Base-by-base conservation (phyloP, 2,888 invertebrate species). In the Protodeltote pygarga region DNA sequence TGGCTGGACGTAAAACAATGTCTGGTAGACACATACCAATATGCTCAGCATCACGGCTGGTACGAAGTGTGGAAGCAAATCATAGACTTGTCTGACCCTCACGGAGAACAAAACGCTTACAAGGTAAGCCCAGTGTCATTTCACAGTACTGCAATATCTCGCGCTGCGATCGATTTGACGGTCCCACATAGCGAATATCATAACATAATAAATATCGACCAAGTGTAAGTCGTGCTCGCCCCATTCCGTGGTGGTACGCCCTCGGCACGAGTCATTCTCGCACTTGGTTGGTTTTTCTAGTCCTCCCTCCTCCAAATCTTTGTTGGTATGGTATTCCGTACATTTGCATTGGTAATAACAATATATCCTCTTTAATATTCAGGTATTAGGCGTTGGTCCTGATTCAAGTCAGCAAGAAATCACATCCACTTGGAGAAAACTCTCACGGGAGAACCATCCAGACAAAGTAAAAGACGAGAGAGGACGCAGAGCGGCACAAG, bases 101-200 rank as follows among this genome's bases (percentile, higher is more conserved):
- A 96, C 67, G 98, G 98, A 0, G 98, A 98, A 81, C 94, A 96
- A 55, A 97, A 98, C 83, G 97, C 98, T 1, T 96, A 95, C 71
- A 96, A 95, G 93, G 96, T 97, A 65, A 57, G 25, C 14, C 20
- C 24, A n/a, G n/a, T n/a, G n/a, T n/a, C n/a, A n/a, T n/a, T n/a
- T n/a, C n/a, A n/a, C n/a, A n/a, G n/a, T n/a, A n/a, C n/a, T n/a
- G n/a, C n/a, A n/a, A n/a, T n/a, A n/a, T n/a, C n/a, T n/a, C n/a
- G n/a, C n/a, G n/a, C n/a, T n/a, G n/a, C n/a, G n/a, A n/a, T n/a
- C n/a, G n/a, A n/a, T n/a, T n/a, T n/a, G n/a, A n/a, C n/a, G n/a
- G n/a, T n/a, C n/a, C n/a, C n/a, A n/a, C n/a, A n/a, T n/a, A n/a
- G n/a, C n/a, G n/a, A n/a, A n/a, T n/a, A n/a, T n/a, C n/a, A n/a